phyloP scores from a whole-genome alignment of 64 coral and sea anemone species.

The Acropora yongei region DNA sequence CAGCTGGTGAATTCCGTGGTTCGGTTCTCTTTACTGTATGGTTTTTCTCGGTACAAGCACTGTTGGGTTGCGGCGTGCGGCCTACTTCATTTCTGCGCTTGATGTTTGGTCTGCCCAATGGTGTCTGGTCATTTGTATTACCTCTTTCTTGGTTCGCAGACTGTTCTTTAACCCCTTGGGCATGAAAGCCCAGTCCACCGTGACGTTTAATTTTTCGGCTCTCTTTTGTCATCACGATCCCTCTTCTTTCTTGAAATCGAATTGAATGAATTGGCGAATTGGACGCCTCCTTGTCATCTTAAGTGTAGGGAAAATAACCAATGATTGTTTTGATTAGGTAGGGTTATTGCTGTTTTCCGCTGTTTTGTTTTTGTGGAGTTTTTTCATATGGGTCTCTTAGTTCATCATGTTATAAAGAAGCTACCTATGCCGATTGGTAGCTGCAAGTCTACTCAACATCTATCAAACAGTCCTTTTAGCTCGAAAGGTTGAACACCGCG shows the following conservation, averaged over 20 bases:
- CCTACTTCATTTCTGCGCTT: background rate
- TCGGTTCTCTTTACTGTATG: background rate
- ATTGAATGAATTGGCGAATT: background rate
- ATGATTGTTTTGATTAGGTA: no score
- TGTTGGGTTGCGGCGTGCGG: background rate
- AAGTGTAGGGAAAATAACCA: background rate
- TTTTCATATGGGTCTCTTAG: no score
- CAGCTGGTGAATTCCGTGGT: background rate
- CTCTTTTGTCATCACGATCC: slow-evolving; percentile 5
- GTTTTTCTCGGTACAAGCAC: background rate
- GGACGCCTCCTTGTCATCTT: background rate
- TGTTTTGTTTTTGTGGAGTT: no score
- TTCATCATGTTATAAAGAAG: no score
- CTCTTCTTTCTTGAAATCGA: background rate
- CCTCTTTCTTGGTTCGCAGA: background rate
- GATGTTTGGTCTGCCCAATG: background rate
- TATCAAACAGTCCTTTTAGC: no score
- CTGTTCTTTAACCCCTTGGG: background rate
- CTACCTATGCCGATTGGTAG: no score
- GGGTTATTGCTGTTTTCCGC: no score
- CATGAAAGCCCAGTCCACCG: background rate
- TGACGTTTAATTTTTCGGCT: background rate
- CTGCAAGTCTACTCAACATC: no score
- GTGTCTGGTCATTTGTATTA: background rate
- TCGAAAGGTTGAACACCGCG: no score